A percentile compares a stretch with the other conserved stretches of the same genome.
Conservation (phyloP, 2,888 invertebrate genomes). For the Saturnia japonica region DNA sequence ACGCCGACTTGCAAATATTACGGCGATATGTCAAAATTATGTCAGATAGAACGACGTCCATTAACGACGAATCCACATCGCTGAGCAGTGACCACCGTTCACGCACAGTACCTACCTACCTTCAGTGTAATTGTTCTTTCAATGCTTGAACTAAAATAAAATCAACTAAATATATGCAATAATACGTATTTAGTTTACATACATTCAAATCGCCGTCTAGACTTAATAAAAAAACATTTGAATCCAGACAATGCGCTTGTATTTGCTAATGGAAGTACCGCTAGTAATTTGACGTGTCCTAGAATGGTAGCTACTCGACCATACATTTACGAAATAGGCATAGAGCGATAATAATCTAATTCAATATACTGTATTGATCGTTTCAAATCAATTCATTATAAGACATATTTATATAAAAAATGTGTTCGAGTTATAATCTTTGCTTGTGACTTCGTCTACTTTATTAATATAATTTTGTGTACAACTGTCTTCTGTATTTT, state of each 20-base stretch:
- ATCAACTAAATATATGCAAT: background rate
- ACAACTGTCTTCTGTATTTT: no score
- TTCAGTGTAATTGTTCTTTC: no score
- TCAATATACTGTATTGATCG: constrained; percentile 2
- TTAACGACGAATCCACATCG: background rate
- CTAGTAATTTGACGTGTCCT: background rate
- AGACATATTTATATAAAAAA: background rate
- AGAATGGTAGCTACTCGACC: background rate
- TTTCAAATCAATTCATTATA: background rate
- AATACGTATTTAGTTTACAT: background rate
- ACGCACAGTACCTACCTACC: background rate
- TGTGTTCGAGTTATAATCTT: background rate
- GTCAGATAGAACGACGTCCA: background rate
- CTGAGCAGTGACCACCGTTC: background rate
- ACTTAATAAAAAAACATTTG: background rate
- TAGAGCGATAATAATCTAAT: background rate
- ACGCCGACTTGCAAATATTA: background rate
- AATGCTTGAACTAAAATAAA: no score
- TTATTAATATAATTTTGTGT: background rate
- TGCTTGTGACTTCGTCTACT: background rate
- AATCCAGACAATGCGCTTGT: background rate
- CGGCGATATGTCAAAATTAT: background rate
- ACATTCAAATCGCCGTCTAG: background rate
- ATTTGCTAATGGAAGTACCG: background rate
- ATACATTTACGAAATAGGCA: constrained; percentile 4